Conservation (phyloP, 1,140 invertebrate genomes). For the Prorops nasuta region DNA sequence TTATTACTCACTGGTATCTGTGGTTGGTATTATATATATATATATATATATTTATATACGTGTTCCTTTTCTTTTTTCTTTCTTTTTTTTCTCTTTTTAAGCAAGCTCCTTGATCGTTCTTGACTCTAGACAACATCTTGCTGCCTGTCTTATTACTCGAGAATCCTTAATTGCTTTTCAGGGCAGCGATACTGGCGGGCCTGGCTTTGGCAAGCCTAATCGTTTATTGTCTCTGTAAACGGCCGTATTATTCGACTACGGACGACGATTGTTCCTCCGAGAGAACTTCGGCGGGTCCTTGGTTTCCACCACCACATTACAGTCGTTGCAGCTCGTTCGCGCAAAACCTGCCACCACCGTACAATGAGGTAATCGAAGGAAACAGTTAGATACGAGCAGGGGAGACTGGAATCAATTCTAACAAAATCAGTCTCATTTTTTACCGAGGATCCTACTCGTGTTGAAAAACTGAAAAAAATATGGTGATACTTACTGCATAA, state of each 20-base stretch:
- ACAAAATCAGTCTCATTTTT: too few relatives aligned
- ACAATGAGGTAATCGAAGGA: constrained; percentile 86
- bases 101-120: too few relatives aligned
- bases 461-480: too few relatives aligned
- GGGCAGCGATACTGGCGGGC: constrained; percentile 62
- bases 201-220: constrained; percentile 61
- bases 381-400: constrained; percentile 17
- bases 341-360: constrained; percentile 73
- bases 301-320: constrained; percentile 75
- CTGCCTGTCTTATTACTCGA: too few relatives aligned
- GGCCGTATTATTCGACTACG: constrained; percentile 43
- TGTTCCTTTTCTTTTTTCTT: too few relatives aligned
- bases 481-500: too few relatives aligned
- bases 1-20: constrained; percentile 54
- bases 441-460: too few relatives aligned
- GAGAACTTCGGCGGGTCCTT: constrained; percentile 70
- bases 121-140: too few relatives aligned
- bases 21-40: constrained; percentile 35
- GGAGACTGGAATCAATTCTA: neutral
- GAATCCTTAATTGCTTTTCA: constrained; percentile 44
- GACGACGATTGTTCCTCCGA: constrained; percentile 62
- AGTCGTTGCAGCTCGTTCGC: constrained; percentile 77
- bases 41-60: too few relatives aligned
- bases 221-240: constrained; percentile 67
- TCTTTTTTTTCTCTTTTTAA: too few relatives aligned